These are phyloP conservation scores for Ammospiza nelsoni DNA, from an alignment of 2,113 vertebrate species.

Conservation along the genomic window DNA sequence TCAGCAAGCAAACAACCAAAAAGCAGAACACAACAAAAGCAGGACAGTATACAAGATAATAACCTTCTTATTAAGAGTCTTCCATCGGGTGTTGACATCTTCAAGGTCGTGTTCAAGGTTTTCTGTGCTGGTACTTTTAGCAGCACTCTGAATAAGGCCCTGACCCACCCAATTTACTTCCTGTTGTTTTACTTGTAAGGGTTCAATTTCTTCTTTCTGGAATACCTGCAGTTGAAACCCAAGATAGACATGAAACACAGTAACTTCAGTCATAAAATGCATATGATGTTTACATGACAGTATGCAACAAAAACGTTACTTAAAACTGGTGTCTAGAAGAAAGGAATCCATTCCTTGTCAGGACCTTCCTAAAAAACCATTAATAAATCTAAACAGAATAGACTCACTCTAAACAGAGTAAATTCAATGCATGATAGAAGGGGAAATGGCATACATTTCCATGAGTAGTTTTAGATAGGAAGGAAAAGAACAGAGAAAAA, in stretches of 20 bases:
- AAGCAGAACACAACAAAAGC: background rate
- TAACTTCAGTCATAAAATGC: background rate
- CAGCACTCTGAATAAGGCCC: constrained; percentile 91
- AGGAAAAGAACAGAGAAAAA: background rate
- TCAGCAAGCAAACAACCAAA: background rate
- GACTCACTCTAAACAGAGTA: background rate
- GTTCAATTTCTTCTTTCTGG: constrained; percentile 94
- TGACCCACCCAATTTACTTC: constrained; percentile 93
- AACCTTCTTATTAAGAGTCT: constrained; percentile 97
- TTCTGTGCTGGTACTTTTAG: constrained; percentile 85
- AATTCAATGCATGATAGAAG: background rate
- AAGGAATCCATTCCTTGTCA: background rate
- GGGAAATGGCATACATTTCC: background rate
- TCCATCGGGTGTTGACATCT: constrained; percentile 87
- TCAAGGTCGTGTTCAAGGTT: constrained; percentile 89
- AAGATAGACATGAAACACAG: background rate
- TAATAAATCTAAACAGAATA: background rate
- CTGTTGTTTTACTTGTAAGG: constrained; percentile 88
- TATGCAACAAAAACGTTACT: background rate
- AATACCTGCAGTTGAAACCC: constrained; percentile 81
- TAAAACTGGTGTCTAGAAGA: background rate
- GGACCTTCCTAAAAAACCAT: background rate
- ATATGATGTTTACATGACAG: background rate
- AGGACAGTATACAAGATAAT: background rate
- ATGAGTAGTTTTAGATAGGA: background rate